A percentile compares a stretch with the other conserved stretches of the same genome.
phyloP scores from a whole-genome alignment of 2,888 invertebrate genomes.

The Drosophila quinaria region DNA sequence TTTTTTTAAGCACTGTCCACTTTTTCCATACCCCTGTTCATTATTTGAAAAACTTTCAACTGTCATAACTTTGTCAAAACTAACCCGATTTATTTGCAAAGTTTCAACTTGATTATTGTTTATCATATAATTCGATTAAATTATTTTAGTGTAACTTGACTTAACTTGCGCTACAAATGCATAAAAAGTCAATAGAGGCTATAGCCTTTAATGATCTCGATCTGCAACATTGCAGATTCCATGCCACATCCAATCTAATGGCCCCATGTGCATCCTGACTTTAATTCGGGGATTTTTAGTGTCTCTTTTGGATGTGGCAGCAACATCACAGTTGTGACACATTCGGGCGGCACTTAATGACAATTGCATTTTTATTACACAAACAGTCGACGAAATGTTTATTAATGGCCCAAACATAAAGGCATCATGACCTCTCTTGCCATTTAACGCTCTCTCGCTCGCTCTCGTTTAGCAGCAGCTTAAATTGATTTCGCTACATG shows the following conservation, averaged over 20 bases:
- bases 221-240: slow-evolving; percentile 8
- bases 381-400: slow-evolving; percentile 79
- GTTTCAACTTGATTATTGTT: too few relatives aligned
- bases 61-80: too few relatives aligned
- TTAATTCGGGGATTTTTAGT: slow-evolving; percentile 18
- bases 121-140: not conserved
- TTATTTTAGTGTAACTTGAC: not conserved
- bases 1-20: too few relatives aligned
- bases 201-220: slow-evolving; percentile 12
- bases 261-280: slow-evolving; percentile 7
- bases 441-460: not conserved
- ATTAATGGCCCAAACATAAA: slow-evolving; percentile 77
- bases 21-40: too few relatives aligned
- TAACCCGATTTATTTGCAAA: too few relatives aligned
- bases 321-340: slow-evolving; percentile 59
- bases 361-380: slow-evolving; percentile 83
- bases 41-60: too few relatives aligned
- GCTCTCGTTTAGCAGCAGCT: slow-evolving; percentile 31
- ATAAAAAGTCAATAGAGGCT: slow-evolving; percentile 4
- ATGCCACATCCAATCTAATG: not conserved
- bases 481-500: slow-evolving; percentile 67
- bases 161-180: not conserved
- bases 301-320: slow-evolving; percentile 13
- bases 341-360: slow-evolving; percentile 71
- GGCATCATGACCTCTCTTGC: slow-evolving; percentile 57